A percentile compares a stretch with the other conserved stretches of the same genome.
phyloP scores from a whole-genome alignment of 2,113 vertebrate genomes.

The Eudyptes chrysolophus region DNA sequence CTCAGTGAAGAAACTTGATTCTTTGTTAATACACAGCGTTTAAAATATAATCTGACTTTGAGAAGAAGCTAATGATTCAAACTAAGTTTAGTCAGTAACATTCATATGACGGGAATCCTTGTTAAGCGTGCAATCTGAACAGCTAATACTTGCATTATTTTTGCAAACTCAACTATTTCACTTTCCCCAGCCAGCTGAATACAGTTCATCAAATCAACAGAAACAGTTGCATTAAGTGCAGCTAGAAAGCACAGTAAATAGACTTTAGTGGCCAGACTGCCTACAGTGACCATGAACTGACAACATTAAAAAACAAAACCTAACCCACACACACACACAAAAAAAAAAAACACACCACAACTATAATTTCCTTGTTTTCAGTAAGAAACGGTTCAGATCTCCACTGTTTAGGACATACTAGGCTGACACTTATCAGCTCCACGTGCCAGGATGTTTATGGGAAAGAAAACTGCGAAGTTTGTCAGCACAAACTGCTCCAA shows the following conservation, averaged over 20 bases:
- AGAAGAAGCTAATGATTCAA: not conserved
- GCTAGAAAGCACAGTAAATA: not conserved
- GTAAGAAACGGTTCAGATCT: not conserved
- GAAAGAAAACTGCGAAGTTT: not conserved
- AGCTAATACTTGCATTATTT: slow-evolving; percentile 21
- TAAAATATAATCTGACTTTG: not conserved
- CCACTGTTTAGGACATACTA: not conserved
- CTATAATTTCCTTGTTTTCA: not conserved
- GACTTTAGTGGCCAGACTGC: not conserved
- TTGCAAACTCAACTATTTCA: slow-evolving; percentile 46
- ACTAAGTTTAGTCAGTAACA: not conserved
- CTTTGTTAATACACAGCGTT: not conserved
- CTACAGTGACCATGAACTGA: not conserved
- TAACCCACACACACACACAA: not conserved
- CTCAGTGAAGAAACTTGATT: not conserved
- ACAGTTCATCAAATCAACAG: slow-evolving; percentile 18
- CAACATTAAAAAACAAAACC: not conserved
- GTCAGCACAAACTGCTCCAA: not conserved
- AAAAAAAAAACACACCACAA: not conserved
- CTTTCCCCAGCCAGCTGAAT: not conserved
- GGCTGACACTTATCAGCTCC: not conserved
- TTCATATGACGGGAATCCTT: not conserved
- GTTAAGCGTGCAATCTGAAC: not conserved
- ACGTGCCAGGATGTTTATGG: not conserved
- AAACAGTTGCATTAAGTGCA: not conserved